Evolutionary conservation across 2,113 vertebrate genomes (phyloP), one percentile per base, ranked within the genome.

Genomic region (Eira barbara): DNA sequence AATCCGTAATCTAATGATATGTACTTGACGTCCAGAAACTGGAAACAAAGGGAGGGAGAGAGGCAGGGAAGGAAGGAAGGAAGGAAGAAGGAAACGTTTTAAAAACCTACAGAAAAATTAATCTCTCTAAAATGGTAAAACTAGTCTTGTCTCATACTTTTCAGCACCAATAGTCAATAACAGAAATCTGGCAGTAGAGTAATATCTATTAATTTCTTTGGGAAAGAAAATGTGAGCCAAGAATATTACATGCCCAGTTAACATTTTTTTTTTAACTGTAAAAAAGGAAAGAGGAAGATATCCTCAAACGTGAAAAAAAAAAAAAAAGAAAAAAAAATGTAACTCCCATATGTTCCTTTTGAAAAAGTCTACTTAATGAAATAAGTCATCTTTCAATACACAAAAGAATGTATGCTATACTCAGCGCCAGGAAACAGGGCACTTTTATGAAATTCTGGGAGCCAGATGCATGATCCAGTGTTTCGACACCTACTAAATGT

Each of bases 171-270:
- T 2, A 29, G 73, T 89, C 80, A 55, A 36, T 65, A 84, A 61
- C 89, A 95, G 52, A 59, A 82, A 80, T 79, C 84, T 92, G 74
- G 52, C 85, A 91, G 45, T 42, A 4, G 27, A 65, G 29, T 78
- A 52, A 92, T 82, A 90, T 71, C 80, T 65, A 78, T 71, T 78
- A 78, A 86, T 74, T 82, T 94, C 84, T 94, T 73, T 83, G 67
- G 21, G 15, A 76, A 91, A 85, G 71, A 89, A 81, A 84, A 80
- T 47, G 59, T 63, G 55, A 95, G 42, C 95, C 88, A 81, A 93
- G 78, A 95, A 63, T 65, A 76, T 55, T 65, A 5, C 63, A 57
- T 81, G 59, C 87, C 69, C 63, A 89, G 57, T 89, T 82, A 36
- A 47, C 13, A 63, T 59, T 79, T 89, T 63, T 45, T 57, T 79